Evolutionary conservation across 2,888 invertebrate species (phyloP), one percentile per base, ranked within the genome.

Genomic region (Microctonus hyperodae): DNA sequence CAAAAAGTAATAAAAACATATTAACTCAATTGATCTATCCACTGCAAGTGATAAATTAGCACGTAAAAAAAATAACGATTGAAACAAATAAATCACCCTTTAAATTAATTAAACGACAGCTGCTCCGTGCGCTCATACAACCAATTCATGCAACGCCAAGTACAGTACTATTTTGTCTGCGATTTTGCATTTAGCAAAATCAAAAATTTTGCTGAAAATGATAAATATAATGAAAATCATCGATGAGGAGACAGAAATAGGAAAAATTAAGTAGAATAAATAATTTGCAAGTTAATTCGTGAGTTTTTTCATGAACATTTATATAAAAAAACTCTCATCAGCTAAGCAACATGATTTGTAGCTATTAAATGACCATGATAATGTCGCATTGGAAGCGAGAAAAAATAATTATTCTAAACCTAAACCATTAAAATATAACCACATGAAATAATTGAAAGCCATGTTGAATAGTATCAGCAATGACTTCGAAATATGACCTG

Each of bases 91-190:
- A 22, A n/a, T n/a, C 5, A 48, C 16, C 48, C 48, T 58, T 58
- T 60, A 1, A 60, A 60, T 60, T 48, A 53, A 66, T 61, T 44
- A 58, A 75, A 74, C 69, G 80, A 82, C 76, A 81, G 79, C 83
- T 83, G 83, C 83, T 83, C 83, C 83, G 81, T 81, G 82, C 75
- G 80, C 78, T 78, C 79, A 81, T 81, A 82, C 80, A 82, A 74
- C 79, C 75, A 79, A 79, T 76, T 79, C 83, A 83, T 83, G 83
- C 83, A 83, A 80, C 81, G 81, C 78, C 81, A 81, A 82, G 79
- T 78, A 80, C 79, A 81, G 37, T 44, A 44, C 16, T 22, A 55
- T 33, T 40, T 55, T 55, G 40, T 40, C 48, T 20, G 82, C 78
- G 79, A 79, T 76, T 75, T 77, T 78, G 79, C 76, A 76, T 77